Base-by-base conservation (phyloP, 2,888 invertebrate species). In the Tinea pellionella region DNA sequence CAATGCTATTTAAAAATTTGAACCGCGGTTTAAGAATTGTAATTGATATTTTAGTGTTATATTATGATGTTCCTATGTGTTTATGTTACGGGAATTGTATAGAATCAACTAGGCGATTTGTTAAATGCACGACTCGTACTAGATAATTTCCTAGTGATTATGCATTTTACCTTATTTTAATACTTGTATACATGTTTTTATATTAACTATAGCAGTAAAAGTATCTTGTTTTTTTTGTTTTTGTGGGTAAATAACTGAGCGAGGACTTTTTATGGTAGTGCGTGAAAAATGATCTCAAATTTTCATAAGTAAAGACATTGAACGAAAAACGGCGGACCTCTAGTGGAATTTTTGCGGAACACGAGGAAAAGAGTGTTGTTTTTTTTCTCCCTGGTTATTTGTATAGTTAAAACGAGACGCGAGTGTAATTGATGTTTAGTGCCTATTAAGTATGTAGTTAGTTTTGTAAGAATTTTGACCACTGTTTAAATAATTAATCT, bases 291-390 rank as follows among this genome's bases (percentile, higher is more conserved):
- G 86, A 87, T 87, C 86, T 87, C 86, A 87, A 74, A 76, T 74
- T 55, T 72, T 74, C 80, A 75, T 59, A 59, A 78, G 78, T 80
- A 80, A 80, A 78, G 79, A 83, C 81, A 81, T 78, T 73, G 69
- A 70, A 65, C 61, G 68, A 68, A 68, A 76, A 74, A 74, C 70
- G 71, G 74, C 71, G 78, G 79, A 82, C 81, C 71, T 77, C 73
- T 84, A 83, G 86, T 83, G 86, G 82, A 85, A 85, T 84, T 83
- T n/a, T 85, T 86, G 84, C 77, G 78, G 73, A 69, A 71, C 73
- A 74, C 2, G 24, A 6, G 6, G 3, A 24, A 24, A 3, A 3
- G 24, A 24, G 24, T 24, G 24, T 24, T 74, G 75, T 77, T 75
- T 79, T 78, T 78, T 75, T 4, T 16, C 19, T 16, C 24, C 6